These are phyloP conservation scores for Thelaira solivaga DNA, from an alignment of 2,888 invertebrate species.

Conservation along the genomic window DNA sequence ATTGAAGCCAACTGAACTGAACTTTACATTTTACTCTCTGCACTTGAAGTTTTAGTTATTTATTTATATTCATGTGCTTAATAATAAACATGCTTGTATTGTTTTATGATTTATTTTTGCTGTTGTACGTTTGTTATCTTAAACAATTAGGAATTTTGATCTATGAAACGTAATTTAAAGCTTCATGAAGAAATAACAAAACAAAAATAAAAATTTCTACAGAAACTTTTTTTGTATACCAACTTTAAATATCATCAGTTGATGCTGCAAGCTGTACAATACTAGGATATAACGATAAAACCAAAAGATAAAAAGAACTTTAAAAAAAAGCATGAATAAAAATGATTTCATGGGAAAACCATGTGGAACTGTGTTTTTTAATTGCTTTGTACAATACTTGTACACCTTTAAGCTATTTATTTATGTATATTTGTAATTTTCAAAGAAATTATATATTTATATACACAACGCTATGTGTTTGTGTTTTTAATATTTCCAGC, in stretches of 20 bases:
- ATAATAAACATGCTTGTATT: background rate
- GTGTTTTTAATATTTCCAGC: too few relatives aligned
- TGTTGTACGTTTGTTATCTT: conserved; percentile 49
- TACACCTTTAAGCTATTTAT: conserved; percentile 45
- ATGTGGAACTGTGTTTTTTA: conserved; percentile 46
- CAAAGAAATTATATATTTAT: conserved; percentile 3
- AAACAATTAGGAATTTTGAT: conserved; percentile 49
- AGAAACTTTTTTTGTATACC: conserved; percentile 27
- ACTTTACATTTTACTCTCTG: conserved; percentile 15
- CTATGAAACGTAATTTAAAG: conserved; percentile 50
- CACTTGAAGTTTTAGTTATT: conserved; percentile 10
- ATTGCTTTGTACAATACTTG: conserved; percentile 47
- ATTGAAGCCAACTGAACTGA: background rate
- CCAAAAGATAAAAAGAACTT: conserved; percentile 22
- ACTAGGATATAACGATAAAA: background rate
- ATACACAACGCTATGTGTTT: background rate
- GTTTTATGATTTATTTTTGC: background rate
- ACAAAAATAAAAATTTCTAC: conserved; percentile 13
- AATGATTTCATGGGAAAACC: background rate
- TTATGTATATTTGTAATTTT: too few relatives aligned
- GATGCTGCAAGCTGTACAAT: conserved; percentile 28
- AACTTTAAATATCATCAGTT: conserved; percentile 16
- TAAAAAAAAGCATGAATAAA: background rate
- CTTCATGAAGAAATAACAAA: conserved; percentile 43
- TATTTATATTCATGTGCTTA: background rate